These are phyloP conservation scores for Steatocranus sp. DNA, from an alignment of 2,797 vertebrate species.

Conservation along the genomic window DNA sequence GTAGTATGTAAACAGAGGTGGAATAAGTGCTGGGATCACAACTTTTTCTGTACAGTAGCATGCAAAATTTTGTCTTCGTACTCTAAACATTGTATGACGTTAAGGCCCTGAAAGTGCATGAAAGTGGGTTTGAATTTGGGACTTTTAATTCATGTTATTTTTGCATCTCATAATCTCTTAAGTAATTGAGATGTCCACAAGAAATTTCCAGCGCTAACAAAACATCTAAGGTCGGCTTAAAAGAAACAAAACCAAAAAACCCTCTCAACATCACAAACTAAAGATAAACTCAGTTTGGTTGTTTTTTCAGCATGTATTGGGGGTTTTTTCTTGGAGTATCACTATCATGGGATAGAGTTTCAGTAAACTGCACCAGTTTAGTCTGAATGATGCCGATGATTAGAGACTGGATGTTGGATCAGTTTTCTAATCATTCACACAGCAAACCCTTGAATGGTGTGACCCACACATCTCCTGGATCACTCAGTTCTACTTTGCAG, in stretches of 20 bases:
- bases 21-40: not conserved
- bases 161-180: not conserved
- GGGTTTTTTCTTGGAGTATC: not conserved
- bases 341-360: not conserved
- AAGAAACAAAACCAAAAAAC: not conserved
- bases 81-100: not conserved
- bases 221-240: not conserved
- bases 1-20: not conserved
- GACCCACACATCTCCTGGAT: not conserved
- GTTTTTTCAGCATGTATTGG: no score
- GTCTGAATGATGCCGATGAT: not conserved
- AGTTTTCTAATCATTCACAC: not conserved
- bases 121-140: not conserved
- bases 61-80: not conserved
- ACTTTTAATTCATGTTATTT: not conserved
- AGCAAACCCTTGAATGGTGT: not conserved
- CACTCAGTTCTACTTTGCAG: not conserved
- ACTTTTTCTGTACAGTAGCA: not conserved
- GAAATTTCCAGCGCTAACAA: not conserved
- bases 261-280: not conserved
- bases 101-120: not conserved
- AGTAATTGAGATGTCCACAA: not conserved
- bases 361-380: not conserved
- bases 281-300: not conserved
- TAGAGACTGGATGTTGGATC: not conserved